Percentiles rank a stretch among this genome's conserved stretches.
phyloP scores from a whole-genome alignment of 1,140 invertebrate species.

The Tetranychus urticae region DNA sequence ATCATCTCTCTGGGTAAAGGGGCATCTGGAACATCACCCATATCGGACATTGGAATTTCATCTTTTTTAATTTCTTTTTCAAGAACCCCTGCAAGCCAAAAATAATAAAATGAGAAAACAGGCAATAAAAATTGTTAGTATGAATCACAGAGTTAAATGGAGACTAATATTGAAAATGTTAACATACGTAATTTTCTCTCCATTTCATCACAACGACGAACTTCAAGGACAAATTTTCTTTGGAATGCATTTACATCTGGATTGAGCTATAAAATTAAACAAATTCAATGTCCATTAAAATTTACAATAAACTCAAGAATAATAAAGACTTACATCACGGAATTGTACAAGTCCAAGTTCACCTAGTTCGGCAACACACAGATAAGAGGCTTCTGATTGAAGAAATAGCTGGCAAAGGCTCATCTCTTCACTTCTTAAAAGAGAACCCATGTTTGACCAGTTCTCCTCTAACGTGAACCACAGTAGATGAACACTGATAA shows the following conservation, averaged over 20 bases:
- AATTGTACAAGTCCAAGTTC: conserved; percentile 73
- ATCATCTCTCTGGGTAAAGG: conserved; percentile 26
- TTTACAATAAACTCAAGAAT: not conserved
- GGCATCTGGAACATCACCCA: conserved; percentile 23
- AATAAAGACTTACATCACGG: conserved; percentile 47
- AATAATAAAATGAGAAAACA: not conserved
- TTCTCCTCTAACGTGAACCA: not conserved
- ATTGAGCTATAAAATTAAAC: conserved; percentile 34
- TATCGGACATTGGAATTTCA: conserved; percentile 54
- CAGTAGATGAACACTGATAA: no score
- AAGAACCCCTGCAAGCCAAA: conserved; percentile 38
- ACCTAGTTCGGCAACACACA: conserved; percentile 61
- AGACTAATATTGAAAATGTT: not conserved
- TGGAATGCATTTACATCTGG: conserved; percentile 60
- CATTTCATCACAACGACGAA: conserved; percentile 27
- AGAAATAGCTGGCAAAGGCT: conserved; percentile 19
- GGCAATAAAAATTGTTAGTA: not conserved
- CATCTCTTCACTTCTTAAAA: conserved; percentile 27
- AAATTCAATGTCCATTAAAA: not conserved
- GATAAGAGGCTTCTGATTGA: conserved; percentile 52
- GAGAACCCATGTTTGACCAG: conserved; percentile 4
- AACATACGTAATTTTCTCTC: conserved; percentile 33
- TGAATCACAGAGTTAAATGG: not conserved
- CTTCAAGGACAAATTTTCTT: conserved; percentile 56
- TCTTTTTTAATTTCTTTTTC: conserved; percentile 88